Evolutionary conservation across 2,113 vertebrate genomes (phyloP), one percentile per base, ranked within the genome.

Genomic region (Pangasianodon hypophthalmus): DNA sequence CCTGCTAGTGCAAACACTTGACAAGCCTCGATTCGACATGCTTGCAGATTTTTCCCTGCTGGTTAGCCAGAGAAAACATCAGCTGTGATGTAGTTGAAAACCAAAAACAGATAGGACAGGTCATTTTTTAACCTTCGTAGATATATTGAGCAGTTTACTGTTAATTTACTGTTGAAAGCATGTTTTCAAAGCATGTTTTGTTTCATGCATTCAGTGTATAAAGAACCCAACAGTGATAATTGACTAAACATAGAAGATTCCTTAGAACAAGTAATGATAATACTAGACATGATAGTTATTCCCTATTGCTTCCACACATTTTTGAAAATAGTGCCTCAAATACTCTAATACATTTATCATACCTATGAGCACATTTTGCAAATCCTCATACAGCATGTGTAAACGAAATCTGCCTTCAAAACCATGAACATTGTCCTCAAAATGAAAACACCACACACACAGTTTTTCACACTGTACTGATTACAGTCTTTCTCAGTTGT

Each of bases 31-130:
- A 62, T 84, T 26, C 2, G 19, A 56, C 37, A 60, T 84, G 82
- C 54, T 84, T 58, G n/a, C n/a, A 62, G 37, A 60, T 62, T 44
- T 75, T n/a, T 24, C 81, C 81, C 18, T 56, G n/a, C 81, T 83
- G 52, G 50, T 56, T 37, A 19, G 81, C 81, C 81, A 83, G 52
- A 83, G n/a, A 83, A 83, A 83, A 83, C 81, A 37, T 83, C 81
- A 83, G 81, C 3, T 56, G 52, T 83, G 81, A 37, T 32, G 52
- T 83, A 46, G 73, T 5, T 26, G 19, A 46, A 56, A 41, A 83
- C 16, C 32, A 41, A 56, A 83, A 29, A 21, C 29, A 83, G 73
- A 62, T 18, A 41, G 19, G 18, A 58, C 82, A 58, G 5, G 24
- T 80, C 10, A 2, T 50, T 75, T 10, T 37, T 71, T 14, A 37